These are phyloP conservation scores for Aurelia sp. DNA, from an alignment of 30 jellyfish, hydroid and myxozoan species.

Conservation along the genomic window DNA sequence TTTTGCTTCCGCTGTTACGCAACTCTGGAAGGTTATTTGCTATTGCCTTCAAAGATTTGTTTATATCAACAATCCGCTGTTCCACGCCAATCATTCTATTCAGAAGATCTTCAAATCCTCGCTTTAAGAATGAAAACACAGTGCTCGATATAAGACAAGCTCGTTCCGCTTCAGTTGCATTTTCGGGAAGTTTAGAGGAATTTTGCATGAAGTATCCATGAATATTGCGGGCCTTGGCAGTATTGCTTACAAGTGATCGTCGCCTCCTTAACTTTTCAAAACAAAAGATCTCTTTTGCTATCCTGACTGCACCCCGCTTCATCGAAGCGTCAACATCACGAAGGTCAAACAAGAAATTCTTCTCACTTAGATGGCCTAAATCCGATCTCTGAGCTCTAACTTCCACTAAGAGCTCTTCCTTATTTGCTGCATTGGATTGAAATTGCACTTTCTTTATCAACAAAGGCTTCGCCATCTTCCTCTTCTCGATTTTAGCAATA, in stretches of 20 bases:
- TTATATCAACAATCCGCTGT: neutral
- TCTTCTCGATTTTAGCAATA: neutral
- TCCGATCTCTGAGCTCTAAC: constrained; percentile 12
- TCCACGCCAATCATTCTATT: neutral
- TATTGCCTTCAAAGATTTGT: constrained; percentile 4
- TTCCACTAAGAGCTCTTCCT: constrained; percentile 19
- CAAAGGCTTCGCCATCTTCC: neutral
- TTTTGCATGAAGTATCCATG: constrained; percentile 13
- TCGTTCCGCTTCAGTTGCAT: constrained; percentile 43
- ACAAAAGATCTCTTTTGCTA: constrained; percentile 50
- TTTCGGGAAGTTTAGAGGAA: constrained; percentile 1
- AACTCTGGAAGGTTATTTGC: neutral
- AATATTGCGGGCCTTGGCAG: neutral
- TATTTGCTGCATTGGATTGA: constrained; percentile 23
- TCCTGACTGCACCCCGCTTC: constrained; percentile 22
- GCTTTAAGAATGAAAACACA: constrained; percentile 7
- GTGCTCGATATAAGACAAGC: constrained; percentile 54
- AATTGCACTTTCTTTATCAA: constrained; percentile 15
- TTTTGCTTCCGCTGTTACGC: neutral
- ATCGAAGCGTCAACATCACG: constrained; percentile 50
- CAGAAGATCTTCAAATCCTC: neutral
- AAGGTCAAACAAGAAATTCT: constrained; percentile 26
- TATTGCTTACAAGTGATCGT: constrained; percentile 30
- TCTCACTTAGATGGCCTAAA: neutral
- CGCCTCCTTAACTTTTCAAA: constrained; percentile 21